A percentile compares a stretch with the other conserved stretches of the same genome.
Conservation (phyloP, 2,888 invertebrate species). For the Hyposoter dolosus region DNA sequence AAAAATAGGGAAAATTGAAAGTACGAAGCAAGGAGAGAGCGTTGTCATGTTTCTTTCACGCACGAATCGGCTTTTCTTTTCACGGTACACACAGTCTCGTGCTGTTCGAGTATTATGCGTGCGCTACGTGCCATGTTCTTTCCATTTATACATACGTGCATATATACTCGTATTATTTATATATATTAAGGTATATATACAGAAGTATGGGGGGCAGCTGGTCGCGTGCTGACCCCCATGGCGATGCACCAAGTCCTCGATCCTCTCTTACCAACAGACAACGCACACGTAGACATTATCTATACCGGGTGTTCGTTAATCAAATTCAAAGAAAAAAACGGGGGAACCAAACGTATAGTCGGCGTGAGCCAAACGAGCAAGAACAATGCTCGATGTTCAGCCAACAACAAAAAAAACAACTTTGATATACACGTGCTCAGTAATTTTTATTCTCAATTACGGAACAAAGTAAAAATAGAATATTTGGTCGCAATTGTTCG, state of each 20-base stretch:
- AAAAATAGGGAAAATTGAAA: not conserved
- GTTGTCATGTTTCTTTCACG: constrained; percentile 46
- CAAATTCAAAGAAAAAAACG: constrained; percentile 25
- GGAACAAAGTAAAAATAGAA: not conserved
- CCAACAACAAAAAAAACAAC: not conserved
- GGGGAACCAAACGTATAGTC: not conserved
- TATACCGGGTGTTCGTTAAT: constrained; percentile 60
- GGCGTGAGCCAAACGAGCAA: constrained; percentile 11
- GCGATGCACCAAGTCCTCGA: constrained; percentile 64
- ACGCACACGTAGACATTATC: constrained; percentile 61
- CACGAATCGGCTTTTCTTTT: constrained; percentile 52
- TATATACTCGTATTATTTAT: constrained; percentile 6
- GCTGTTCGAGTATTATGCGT: constrained; percentile 1
- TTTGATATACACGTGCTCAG: not conserved
- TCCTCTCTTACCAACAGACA: constrained; percentile 65
- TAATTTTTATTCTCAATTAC: not conserved
- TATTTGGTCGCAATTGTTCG: not conserved
- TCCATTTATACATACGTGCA: not conserved
- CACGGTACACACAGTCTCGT: constrained; percentile 33
- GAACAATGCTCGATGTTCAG: constrained; percentile 10
- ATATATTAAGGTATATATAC: not conserved
- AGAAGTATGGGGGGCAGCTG: constrained; percentile 76
- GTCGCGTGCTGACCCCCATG: constrained; percentile 81
- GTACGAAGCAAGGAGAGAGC: constrained; percentile 22
- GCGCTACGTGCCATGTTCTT: constrained; percentile 29